Percentiles rank a stretch among this genome's conserved stretches.
These are phyloP conservation scores for Branchipolynoe longqiensis DNA, from an alignment of 2,888 invertebrate species.

Conservation along the genomic window DNA sequence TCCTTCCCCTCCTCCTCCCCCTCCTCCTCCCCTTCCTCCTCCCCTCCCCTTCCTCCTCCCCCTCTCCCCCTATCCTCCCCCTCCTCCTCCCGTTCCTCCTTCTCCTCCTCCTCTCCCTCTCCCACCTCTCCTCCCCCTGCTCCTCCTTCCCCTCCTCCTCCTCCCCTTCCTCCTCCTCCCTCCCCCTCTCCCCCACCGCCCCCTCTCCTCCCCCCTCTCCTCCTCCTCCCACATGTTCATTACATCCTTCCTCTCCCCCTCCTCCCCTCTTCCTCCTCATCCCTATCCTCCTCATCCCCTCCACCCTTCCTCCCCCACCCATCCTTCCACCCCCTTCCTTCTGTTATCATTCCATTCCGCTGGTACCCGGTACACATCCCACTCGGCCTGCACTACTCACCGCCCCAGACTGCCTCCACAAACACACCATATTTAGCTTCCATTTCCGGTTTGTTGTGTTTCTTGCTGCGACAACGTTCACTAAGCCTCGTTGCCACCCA, in stretches of 20 bases:
- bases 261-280: neutral
- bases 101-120: too few relatives aligned
- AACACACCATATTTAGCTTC: neutral
- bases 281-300: neutral
- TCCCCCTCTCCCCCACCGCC: neutral
- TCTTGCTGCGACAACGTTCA: too few relatives aligned
- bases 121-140: too few relatives aligned
- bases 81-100: too few relatives aligned
- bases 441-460: too few relatives aligned
- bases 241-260: too few relatives aligned
- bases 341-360: constrained; percentile 36
- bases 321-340: neutral
- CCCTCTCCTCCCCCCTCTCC: neutral
- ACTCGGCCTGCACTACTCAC: constrained; percentile 10
- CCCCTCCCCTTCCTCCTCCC: too few relatives aligned
- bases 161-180: neutral
- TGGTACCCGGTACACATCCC: neutral
- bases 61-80: too few relatives aligned
- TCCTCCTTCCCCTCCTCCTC: neutral
- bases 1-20: too few relatives aligned
- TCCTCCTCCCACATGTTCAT: neutral
- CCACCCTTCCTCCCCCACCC: neutral
- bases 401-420: neutral
- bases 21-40: too few relatives aligned
- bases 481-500: too few relatives aligned